A percentile compares a stretch with the other conserved stretches of the same genome.
Evolutionary conservation across 2,797 vertebrate genomes (phyloP).

Genomic region (Pyrrhura leucotis): DNA sequence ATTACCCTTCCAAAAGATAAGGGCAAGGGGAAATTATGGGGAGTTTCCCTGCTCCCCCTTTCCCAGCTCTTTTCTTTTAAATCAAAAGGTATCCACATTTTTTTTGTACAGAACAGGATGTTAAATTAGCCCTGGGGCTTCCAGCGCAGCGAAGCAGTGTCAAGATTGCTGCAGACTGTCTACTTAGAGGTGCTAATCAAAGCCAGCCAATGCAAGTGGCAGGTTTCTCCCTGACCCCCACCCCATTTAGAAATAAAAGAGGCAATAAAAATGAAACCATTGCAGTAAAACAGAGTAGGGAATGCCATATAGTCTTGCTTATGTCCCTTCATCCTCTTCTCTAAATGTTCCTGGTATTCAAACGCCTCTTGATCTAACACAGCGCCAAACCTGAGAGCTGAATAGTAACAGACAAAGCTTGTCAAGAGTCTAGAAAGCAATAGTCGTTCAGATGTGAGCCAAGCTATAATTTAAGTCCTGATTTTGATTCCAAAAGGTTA

Average conservation of each 20-base stretch:
- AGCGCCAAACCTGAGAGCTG: neutral
- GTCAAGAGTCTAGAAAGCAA: neutral
- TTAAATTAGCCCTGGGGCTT: neutral
- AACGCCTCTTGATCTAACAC: neutral
- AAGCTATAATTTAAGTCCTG: neutral
- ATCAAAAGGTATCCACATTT: neutral
- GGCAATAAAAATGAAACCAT: neutral
- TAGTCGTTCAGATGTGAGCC: neutral
- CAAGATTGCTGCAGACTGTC: neutral
- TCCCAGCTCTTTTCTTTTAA: neutral
- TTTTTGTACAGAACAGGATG: neutral
- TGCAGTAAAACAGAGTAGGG: neutral
- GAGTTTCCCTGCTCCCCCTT: fast-evolving
- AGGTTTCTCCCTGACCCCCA: neutral
- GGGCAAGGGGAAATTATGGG: fast-evolving
- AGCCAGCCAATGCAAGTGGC: neutral
- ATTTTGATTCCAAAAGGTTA: neutral
- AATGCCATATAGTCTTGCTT: neutral
- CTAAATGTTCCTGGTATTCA: neutral
- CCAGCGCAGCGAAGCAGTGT: neutral
- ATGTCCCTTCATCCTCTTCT: neutral
- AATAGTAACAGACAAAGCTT: neutral
- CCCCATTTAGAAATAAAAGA: neutral
- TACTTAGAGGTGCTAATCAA: neutral
- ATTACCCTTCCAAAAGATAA: neutral